Conservation (phyloP, 2,888 invertebrate genomes). For the Drosophila recens region DNA sequence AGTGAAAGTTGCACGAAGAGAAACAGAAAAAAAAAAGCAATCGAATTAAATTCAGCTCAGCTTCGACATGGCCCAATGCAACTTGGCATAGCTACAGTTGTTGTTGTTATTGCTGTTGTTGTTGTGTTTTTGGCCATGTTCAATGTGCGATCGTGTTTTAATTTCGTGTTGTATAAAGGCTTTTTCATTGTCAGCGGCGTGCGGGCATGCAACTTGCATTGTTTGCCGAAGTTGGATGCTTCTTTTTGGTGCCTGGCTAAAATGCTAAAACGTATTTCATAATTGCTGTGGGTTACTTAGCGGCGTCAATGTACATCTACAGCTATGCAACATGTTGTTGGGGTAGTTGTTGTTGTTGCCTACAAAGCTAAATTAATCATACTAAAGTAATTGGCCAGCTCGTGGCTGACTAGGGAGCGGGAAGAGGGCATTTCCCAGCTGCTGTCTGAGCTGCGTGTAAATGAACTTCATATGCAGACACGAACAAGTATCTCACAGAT, state of each 20-base stretch:
- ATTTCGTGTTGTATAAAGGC: constrained; percentile 76
- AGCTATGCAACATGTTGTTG: constrained; percentile 36
- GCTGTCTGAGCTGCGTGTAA: constrained; percentile 70
- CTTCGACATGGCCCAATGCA: constrained; percentile 77
- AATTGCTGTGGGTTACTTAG: constrained; percentile 63
- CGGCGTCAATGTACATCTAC: constrained; percentile 66
- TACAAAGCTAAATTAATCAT: constrained; percentile 70
- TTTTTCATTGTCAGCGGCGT: constrained; percentile 77
- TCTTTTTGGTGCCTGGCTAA: constrained; percentile 52
- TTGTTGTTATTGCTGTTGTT: constrained; percentile 40
- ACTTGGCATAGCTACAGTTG: constrained; percentile 51
- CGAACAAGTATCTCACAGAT: constrained; percentile 53
- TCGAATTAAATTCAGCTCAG: constrained; percentile 75
- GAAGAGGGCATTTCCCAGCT: constrained; percentile 16
- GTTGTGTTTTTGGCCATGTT: constrained; percentile 60
- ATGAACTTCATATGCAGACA: constrained; percentile 65
- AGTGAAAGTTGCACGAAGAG: constrained; percentile 76
- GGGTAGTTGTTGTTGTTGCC: constrained; percentile 17
- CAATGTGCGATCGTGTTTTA: constrained; percentile 79
- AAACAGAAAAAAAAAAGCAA: constrained; percentile 52
- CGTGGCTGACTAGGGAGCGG: constrained; percentile 21
- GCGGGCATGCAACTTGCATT: constrained; percentile 76
- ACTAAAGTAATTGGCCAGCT: constrained; percentile 70
- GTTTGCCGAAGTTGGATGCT: constrained; percentile 49
- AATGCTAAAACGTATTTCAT: constrained; percentile 79